Conservation (phyloP, 23 tunicate genomes). For the Pegea sp. region DNA sequence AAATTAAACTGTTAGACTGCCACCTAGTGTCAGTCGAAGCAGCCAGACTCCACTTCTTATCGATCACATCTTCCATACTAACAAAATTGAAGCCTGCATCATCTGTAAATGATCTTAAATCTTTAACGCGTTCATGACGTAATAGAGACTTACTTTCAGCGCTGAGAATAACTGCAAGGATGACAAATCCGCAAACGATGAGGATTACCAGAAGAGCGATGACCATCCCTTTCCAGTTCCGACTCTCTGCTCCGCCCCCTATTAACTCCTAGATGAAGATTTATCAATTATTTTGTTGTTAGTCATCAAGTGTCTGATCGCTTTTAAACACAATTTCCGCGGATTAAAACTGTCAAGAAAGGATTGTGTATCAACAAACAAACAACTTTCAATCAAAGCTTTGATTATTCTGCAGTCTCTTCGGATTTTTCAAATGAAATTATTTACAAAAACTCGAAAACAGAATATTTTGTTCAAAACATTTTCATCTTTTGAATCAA, state of each 20-base stretch:
- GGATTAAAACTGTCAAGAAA: no score
- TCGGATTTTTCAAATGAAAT: no score
- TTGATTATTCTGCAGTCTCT: no score
- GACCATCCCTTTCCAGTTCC: conserved; percentile 89
- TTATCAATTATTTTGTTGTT: no score
- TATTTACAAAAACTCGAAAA: no score
- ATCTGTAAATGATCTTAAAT: background rate
- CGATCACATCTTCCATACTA: background rate
- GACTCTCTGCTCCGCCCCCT: conserved; percentile 6
- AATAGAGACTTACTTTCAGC: background rate
- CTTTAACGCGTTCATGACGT: background rate
- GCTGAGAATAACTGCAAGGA: conserved; percentile 40
- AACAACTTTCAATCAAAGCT: no score
- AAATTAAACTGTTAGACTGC: background rate
- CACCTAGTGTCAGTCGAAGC: background rate
- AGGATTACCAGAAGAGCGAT: conserved; percentile 66
- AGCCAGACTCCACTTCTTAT: background rate
- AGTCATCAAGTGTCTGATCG: no score
- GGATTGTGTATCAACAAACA: no score
- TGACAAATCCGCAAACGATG: conserved; percentile 50
- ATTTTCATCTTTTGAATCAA: no score
- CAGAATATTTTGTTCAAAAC: no score
- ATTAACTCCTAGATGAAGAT: background rate
- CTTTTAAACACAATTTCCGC: no score
- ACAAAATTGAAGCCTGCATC: background rate